Base-by-base conservation (phyloP, 2,888 invertebrate species). In the Kuschelorhynchus macadamiae region DNA sequence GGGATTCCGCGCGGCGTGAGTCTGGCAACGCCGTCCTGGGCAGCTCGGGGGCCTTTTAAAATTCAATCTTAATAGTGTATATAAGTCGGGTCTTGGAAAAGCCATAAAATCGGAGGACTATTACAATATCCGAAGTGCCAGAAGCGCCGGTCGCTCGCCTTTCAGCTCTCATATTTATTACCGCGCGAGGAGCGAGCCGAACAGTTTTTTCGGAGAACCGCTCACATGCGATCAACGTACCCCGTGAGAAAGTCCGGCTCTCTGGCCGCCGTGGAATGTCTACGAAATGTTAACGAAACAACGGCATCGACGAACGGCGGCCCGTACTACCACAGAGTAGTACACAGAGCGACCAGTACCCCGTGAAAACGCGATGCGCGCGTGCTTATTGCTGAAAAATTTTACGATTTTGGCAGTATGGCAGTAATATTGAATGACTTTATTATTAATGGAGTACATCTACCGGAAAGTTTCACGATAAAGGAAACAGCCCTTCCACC, bases 241-340 rank as follows among this genome's bases (percentile, higher is more conserved):
- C 68, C 57, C 68, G 68, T 68, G 68, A 68, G 68, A 68, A 68
- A 68, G 63, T 63, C 55, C 68, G 59, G 63, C 63, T 52, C 60
- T 60, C 42, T 60, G 66, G 53, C 66, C 66, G 66, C 57, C 33
- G 33, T 56, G 62, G 68, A 68, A 68, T 68, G 68, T n/a, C n/a
- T 42, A 68, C 68, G 59, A 68, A 68, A 68, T 68, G 68, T 68
- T 67, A 67, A 66, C 66, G 52, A 53, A 61, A 65, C 59, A 65
- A 52, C 65, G 65, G 59, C 65, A 59, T 49, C 46, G 46, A 64
- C 64, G 56, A 64, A 56, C 64, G 64, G 64, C n/a, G n/a, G n/a
- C n/a, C n/a, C n/a, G n/a, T n/a, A n/a, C n/a, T n/a, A n/a, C n/a
- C n/a, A n/a, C n/a, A n/a, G n/a, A n/a, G n/a, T n/a, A n/a, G n/a